Evolutionary conservation across 1,140 invertebrate species (phyloP).

Genomic region (Oryctes rhinoceros): DNA sequence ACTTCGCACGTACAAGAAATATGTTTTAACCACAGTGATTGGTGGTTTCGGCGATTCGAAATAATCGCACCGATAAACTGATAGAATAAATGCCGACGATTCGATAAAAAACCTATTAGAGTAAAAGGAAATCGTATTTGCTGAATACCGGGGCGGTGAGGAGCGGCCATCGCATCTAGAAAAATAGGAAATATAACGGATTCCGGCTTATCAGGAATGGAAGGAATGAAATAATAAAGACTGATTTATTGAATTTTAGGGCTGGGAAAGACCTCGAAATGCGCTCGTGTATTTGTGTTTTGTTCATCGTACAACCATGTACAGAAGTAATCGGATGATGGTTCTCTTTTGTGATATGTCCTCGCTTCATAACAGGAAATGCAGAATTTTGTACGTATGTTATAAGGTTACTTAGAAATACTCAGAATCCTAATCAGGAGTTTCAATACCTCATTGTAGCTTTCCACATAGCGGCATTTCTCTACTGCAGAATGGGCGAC

Average conservation of each 20-base stretch:
- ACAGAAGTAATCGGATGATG: background rate
- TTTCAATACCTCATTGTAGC: no score
- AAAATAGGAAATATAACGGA: slow-evolving; percentile 34
- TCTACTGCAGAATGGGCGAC: no score
- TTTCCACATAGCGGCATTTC: no score
- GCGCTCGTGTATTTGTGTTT: background rate
- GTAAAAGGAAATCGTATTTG: slow-evolving; percentile 35
- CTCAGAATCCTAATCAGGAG: no score
- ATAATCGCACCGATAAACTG: slow-evolving; percentile 9
- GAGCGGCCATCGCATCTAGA: slow-evolving; percentile 18
- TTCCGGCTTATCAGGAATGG: slow-evolving; percentile 35
- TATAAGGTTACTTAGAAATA: no score
- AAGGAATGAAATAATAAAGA: slow-evolving; percentile 36
- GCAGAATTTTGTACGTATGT: no score
- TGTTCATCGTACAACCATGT: background rate
- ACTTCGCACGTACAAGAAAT: background rate
- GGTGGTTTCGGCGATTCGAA: background rate
- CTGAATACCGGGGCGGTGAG: background rate
- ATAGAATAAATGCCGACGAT: slow-evolving; percentile 19
- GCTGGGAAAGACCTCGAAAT: slow-evolving; percentile 2
- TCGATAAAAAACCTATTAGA: slow-evolving; percentile 32
- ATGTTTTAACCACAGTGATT: background rate
- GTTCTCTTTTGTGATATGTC: background rate
- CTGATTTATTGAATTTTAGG: slow-evolving; percentile 26
- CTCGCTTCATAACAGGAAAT: background rate